phyloP scores from a whole-genome alignment of 2,888 invertebrate genomes.

The Tipula unca region DNA sequence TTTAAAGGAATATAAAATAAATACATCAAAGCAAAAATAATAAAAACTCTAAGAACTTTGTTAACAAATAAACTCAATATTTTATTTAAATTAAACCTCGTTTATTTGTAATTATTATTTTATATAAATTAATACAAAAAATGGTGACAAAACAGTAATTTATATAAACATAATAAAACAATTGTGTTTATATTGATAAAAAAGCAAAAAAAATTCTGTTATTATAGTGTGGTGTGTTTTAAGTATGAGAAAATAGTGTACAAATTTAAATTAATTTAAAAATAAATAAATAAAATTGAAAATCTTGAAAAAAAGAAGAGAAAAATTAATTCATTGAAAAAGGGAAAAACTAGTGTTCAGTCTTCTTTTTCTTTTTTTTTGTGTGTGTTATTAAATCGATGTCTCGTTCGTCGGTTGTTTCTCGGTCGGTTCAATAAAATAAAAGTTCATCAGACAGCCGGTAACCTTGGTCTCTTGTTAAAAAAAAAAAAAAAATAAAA shows the following conservation, averaged over 20 bases:
- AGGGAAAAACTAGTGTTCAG: constrained; percentile 15
- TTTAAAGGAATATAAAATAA: constrained; percentile 17
- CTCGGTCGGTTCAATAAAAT: constrained; percentile 19
- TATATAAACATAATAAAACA: neutral
- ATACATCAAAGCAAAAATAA: neutral
- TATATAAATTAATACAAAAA: neutral
- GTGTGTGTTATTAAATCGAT: constrained; percentile 14
- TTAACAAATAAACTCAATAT: neutral
- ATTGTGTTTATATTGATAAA: neutral
- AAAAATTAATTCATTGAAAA: neutral
- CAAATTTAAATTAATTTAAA: neutral
- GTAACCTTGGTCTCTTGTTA: constrained; percentile 18
- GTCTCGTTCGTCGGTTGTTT: constrained; percentile 17
- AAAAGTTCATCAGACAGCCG: constrained; percentile 19
- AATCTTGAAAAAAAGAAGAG: neutral
- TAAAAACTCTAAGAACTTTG: neutral
- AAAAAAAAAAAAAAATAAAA: neutral
- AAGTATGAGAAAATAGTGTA: neutral
- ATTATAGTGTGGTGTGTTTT: neutral
- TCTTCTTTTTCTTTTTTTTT: neutral
- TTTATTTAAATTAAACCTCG: neutral
- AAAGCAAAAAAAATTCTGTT: neutral
- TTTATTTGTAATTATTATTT: neutral
- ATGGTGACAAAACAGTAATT: neutral
- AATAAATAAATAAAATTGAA: neutral